These are phyloP conservation scores for Nebria ingens DNA, from an alignment of 1,140 invertebrate species.

Conservation along the genomic window DNA sequence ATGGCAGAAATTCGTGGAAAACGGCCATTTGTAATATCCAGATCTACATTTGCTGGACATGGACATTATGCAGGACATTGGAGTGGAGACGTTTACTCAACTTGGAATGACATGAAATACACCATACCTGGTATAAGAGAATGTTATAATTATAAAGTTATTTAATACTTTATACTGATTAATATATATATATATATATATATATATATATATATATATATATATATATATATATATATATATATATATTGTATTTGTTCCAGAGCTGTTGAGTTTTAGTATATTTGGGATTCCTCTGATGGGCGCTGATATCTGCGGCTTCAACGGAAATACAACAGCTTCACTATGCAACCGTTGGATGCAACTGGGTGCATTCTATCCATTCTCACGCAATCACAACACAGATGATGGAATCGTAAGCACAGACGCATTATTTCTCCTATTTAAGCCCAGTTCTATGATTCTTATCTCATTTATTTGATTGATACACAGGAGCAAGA, in stretches of 20 bases:
- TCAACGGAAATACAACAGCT: slow-evolving; percentile 62
- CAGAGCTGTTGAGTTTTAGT: slow-evolving; percentile 66
- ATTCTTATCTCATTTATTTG: slow-evolving; percentile 12
- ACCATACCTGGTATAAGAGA: slow-evolving; percentile 50
- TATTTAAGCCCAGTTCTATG: slow-evolving; percentile 2
- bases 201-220: neutral
- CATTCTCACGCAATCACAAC: slow-evolving; percentile 81
- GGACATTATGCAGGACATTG: slow-evolving; percentile 82
- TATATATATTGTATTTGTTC: too few relatives aligned
- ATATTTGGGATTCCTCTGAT: slow-evolving; percentile 79
- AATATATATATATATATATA: neutral
- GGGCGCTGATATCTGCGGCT: slow-evolving; percentile 87
- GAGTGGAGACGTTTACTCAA: slow-evolving; percentile 72
- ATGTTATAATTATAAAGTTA: slow-evolving; percentile 18
- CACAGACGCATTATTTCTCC: slow-evolving; percentile 14
- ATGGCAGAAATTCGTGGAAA: slow-evolving; percentile 52
- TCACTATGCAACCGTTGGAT: slow-evolving; percentile 69
- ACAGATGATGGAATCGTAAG: slow-evolving; percentile 57
- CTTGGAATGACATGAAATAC: slow-evolving; percentile 55
- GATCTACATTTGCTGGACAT: slow-evolving; percentile 71
- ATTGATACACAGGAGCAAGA: slow-evolving; percentile 56
- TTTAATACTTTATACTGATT: slow-evolving; percentile 10
- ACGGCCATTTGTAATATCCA: slow-evolving; percentile 72
- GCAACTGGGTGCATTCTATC: slow-evolving; percentile 78
- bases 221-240: slow-evolving; percentile 5